These are phyloP conservation scores for Cacatua alba DNA, from an alignment of 2,113 vertebrate genomes.

Conservation along the genomic window DNA sequence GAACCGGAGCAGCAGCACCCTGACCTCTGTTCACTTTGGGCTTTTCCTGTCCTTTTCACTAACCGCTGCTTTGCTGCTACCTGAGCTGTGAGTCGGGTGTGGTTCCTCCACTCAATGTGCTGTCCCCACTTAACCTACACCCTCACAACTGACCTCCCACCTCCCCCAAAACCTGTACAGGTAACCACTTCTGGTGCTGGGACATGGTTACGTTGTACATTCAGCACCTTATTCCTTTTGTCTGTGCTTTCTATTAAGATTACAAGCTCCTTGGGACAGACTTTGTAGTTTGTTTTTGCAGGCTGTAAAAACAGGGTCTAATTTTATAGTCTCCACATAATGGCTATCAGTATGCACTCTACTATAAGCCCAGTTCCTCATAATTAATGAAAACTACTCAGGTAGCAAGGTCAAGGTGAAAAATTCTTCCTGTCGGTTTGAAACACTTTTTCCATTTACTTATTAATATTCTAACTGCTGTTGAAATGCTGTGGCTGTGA, in stretches of 20 bases:
- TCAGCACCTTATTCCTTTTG: neutral
- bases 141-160: neutral
- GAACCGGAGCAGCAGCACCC: neutral
- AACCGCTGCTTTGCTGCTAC: fast-evolving
- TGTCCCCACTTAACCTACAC: neutral
- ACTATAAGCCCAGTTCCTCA: neutral
- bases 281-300: neutral
- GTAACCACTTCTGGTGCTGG: neutral
- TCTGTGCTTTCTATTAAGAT: neutral
- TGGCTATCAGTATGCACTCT: neutral
- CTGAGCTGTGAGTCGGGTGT: fast-evolving
- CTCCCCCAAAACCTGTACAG: neutral
- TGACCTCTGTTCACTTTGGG: fast-evolving
- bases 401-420: conserved; percentile 26
- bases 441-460: conserved; percentile 10
- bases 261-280: neutral
- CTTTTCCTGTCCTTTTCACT: neutral
- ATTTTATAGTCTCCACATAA: conserved; percentile 12
- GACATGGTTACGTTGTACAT: fast-evolving
- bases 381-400: conserved; percentile 40
- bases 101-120: fast-evolving
- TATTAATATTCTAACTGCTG: neutral
- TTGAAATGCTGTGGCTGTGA: neutral
- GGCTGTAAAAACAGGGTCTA: neutral
- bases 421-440: conserved; percentile 1